Evolutionary conservation across 2,797 vertebrate genomes (phyloP).

Genomic region (Acipenser transmontanus): DNA sequence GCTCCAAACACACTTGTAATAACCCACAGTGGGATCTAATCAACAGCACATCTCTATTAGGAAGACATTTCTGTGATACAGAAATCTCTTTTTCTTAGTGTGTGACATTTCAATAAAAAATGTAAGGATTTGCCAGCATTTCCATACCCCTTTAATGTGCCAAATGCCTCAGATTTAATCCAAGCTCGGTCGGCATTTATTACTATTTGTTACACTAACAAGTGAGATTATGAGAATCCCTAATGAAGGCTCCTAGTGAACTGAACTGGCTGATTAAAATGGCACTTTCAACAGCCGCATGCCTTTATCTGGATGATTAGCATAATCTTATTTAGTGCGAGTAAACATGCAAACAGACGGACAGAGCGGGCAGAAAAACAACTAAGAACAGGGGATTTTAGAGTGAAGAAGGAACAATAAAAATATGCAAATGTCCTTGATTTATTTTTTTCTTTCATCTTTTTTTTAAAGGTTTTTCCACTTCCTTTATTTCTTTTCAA

Average conservation of each 20-base stretch:
- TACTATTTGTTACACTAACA: conserved; percentile 79
- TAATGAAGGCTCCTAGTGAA: conserved; percentile 80
- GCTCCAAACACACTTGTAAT: background rate
- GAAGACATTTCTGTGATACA: conserved; percentile 7
- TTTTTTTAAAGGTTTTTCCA: conserved; percentile 13
- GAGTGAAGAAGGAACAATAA: conserved; percentile 13
- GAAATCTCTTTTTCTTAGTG: conserved; percentile 22
- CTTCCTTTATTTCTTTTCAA: too few relatives aligned
- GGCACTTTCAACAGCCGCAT: conserved; percentile 74
- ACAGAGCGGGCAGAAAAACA: conserved; percentile 28
- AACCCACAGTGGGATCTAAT: background rate
- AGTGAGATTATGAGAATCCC: conserved; percentile 85
- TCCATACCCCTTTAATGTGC: conserved; percentile 70
- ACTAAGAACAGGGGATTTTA: conserved; percentile 12
- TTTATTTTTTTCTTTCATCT: conserved; percentile 55
- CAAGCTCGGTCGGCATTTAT: conserved; percentile 72
- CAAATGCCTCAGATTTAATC: conserved; percentile 64
- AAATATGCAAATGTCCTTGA: conserved; percentile 69
- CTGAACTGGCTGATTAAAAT: conserved; percentile 75
- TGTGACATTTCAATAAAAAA: conserved; percentile 78
- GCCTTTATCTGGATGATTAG: conserved; percentile 79
- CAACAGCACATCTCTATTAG: conserved; percentile 1
- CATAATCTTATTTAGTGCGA: conserved; percentile 86
- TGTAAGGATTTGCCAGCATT: conserved; percentile 63
- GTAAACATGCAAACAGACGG: conserved; percentile 83